phyloP scores from a whole-genome alignment of 2,797 vertebrate species.

The Labeo calbasu region DNA sequence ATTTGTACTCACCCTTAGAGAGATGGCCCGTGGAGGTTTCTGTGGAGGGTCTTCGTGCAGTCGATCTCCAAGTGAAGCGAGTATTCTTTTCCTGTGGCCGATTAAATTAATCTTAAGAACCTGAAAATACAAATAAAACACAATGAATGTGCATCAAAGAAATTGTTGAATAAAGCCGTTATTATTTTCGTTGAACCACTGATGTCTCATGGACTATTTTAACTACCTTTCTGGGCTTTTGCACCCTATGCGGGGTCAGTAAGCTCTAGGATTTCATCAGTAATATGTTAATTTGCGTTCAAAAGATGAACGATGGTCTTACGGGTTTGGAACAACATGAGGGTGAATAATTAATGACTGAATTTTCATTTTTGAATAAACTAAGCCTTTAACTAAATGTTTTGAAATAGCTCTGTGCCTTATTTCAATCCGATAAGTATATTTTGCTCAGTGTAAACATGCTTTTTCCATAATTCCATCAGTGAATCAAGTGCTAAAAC shows the following conservation, averaged over 20 bases:
- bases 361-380: too few relatives aligned
- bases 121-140: conserved; percentile 68
- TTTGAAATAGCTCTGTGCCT: neutral
- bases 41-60: conserved; percentile 96
- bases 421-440: neutral
- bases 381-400: neutral
- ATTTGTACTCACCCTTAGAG: conserved; percentile 85
- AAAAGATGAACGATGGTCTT: too few relatives aligned
- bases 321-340: too few relatives aligned
- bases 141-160: too few relatives aligned
- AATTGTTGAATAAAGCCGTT: too few relatives aligned
- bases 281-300: too few relatives aligned
- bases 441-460: neutral
- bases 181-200: too few relatives aligned
- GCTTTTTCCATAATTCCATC: neutral
- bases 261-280: too few relatives aligned
- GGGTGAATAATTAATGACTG: too few relatives aligned
- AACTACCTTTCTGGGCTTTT: too few relatives aligned
- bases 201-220: too few relatives aligned
- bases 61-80: conserved; percentile 94
- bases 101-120: conserved; percentile 95
- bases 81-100: conserved; percentile 94
- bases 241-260: too few relatives aligned
- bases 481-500: neutral
- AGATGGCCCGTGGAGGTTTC: conserved; percentile 96